These are phyloP conservation scores for Octomys mimax DNA, from an alignment of 2,797 vertebrate genomes.

Conservation along the genomic window DNA sequence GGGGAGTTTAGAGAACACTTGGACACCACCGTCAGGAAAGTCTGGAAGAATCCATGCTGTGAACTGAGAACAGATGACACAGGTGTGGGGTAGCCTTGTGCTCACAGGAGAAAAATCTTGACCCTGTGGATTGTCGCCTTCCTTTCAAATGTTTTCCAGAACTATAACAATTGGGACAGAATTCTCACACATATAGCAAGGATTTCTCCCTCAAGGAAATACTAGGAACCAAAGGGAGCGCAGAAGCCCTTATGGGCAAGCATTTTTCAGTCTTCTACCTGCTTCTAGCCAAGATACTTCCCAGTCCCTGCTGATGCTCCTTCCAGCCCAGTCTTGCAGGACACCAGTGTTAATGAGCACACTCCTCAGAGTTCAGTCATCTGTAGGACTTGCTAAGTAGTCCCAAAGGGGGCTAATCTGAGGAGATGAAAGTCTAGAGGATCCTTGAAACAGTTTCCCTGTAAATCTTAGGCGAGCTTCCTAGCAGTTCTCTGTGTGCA, in stretches of 20 bases:
- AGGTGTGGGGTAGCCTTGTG: accelerated
- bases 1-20: not conserved
- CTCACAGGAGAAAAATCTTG: not conserved
- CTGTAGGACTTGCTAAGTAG: conserved; percentile 70
- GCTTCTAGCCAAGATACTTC: not conserved
- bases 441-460: conserved; percentile 44
- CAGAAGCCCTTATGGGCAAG: accelerated
- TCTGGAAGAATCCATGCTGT: not conserved
- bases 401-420: conserved; percentile 10
- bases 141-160: not conserved
- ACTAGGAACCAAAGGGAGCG: not conserved
- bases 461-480: conserved; percentile 48
- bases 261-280: not conserved
- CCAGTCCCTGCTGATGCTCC: accelerated
- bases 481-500: conserved; percentile 44
- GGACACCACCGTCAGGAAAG: not conserved
- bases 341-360: not conserved
- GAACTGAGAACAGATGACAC: not conserved
- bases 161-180: too few relatives aligned
- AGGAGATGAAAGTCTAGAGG: conserved; percentile 60
- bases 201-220: not conserved
- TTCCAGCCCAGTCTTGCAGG: not conserved
- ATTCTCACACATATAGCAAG: not conserved
- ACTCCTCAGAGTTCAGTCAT: conserved; percentile 33
- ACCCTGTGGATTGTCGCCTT: not conserved